phyloP scores from a whole-genome alignment of 2,797 vertebrate genomes.

The Australoheros facetus region DNA sequence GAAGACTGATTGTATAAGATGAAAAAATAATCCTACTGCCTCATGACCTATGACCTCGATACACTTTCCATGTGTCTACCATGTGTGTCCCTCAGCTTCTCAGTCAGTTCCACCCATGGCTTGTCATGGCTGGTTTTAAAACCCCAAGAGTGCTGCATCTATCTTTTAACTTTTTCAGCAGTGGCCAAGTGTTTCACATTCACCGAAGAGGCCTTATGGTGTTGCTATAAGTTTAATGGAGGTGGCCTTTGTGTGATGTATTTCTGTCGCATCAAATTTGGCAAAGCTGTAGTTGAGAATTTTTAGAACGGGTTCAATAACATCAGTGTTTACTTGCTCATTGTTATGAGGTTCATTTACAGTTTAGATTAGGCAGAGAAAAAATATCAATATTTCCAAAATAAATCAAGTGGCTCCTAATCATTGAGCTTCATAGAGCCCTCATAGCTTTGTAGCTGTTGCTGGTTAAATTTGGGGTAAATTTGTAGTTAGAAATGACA shows the following conservation, averaged over 20 bases:
- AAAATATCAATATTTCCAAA: neutral
- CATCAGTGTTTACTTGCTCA: neutral
- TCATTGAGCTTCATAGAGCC: no score
- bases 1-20: neutral
- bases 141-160: no score
- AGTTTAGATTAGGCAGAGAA: neutral
- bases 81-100: neutral
- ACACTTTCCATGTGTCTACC: neutral
- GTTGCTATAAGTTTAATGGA: neutral
- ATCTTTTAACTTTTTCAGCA: neutral
- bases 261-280: no score
- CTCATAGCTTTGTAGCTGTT: no score
- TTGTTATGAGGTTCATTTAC: neutral
- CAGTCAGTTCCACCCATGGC: neutral
- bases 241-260: neutral
- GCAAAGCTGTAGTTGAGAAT: neutral
- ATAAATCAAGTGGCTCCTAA: no score
- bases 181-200: neutral
- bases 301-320: neutral
- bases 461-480: no score
- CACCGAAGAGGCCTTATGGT: neutral
- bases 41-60: neutral
- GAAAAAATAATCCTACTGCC: neutral
- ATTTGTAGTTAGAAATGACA: no score
- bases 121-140: no score